Evolutionary conservation across 2,113 vertebrate species (phyloP).

Genomic region (Neotoma lepida): DNA sequence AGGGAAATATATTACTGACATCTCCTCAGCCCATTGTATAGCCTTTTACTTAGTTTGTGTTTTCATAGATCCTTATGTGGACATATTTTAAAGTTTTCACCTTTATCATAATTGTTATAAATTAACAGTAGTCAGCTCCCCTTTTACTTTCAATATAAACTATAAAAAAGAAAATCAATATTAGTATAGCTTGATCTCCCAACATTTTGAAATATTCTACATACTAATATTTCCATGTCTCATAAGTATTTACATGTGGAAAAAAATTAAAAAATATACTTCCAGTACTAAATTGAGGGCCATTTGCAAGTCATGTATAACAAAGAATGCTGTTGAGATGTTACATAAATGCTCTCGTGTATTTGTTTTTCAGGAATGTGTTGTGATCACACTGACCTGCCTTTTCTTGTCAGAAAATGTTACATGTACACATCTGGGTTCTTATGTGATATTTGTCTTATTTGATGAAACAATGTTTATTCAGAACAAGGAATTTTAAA

Average conservation of each 20-base stretch:
- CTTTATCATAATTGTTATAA: neutral
- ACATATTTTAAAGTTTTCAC: neutral
- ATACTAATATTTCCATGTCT: neutral
- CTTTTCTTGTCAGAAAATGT: neutral
- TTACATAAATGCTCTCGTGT: neutral
- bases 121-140: neutral
- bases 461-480: no score
- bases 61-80: constrained; percentile 37
- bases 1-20: neutral
- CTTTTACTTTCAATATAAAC: neutral
- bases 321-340: neutral
- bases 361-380: neutral
- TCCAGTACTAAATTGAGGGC: neutral
- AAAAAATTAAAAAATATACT: neutral
- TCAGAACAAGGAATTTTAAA: no score
- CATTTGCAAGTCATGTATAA: neutral
- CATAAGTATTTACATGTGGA: neutral
- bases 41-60: neutral
- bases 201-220: neutral
- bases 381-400: neutral
- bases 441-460: neutral
- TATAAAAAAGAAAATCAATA: constrained; percentile 32
- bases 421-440: neutral
- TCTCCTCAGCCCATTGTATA: neutral
- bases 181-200: neutral